These are phyloP conservation scores for Gila robusta DNA, from an alignment of 2,797 vertebrate genomes.

Conservation along the genomic window DNA sequence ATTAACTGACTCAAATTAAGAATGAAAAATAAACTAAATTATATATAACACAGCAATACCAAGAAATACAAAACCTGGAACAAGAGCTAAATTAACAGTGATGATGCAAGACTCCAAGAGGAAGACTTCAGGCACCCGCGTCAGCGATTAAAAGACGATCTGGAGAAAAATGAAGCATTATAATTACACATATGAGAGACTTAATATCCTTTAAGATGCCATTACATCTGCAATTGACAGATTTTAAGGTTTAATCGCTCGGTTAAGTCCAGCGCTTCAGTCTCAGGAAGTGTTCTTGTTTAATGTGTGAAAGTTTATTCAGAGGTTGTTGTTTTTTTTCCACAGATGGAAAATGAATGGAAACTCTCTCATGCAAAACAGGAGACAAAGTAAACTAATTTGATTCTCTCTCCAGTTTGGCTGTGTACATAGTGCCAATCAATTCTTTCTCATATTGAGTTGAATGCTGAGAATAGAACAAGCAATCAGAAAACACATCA, in stretches of 20 bases:
- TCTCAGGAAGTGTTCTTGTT: not conserved
- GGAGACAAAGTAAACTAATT: slow-evolving; percentile 31
- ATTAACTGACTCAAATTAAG: not conserved
- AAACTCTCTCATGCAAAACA: slow-evolving; percentile 26
- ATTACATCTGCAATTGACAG: slow-evolving; percentile 42
- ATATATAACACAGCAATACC: slow-evolving; percentile 30
- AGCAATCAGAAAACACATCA: slow-evolving; percentile 43
- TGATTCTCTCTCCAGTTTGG: slow-evolving; percentile 1
- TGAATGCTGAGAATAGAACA: slow-evolving; percentile 6
- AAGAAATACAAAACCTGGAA: slow-evolving; percentile 46
- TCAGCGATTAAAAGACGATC: slow-evolving; percentile 12
- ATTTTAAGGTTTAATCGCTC: slow-evolving; percentile 33
- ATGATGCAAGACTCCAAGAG: slow-evolving; percentile 44
- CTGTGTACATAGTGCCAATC: slow-evolving; percentile 41
- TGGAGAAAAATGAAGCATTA: slow-evolving; percentile 1
- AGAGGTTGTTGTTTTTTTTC: not conserved
- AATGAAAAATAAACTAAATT: not conserved
- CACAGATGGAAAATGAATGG: slow-evolving; percentile 4
- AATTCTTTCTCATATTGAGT: slow-evolving; percentile 17
- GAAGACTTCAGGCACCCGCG: slow-evolving; percentile 14
- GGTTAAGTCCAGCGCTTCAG: not conserved
- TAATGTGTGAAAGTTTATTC: slow-evolving; percentile 10
- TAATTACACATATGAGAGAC: slow-evolving; percentile 51
- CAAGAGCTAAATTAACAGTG: slow-evolving; percentile 53
- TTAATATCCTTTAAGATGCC: slow-evolving; percentile 45